A percentile compares a stretch with the other conserved stretches of the same genome.
Conservation (phyloP, 2,113 vertebrate species). For the Cardinalis cardinalis region DNA sequence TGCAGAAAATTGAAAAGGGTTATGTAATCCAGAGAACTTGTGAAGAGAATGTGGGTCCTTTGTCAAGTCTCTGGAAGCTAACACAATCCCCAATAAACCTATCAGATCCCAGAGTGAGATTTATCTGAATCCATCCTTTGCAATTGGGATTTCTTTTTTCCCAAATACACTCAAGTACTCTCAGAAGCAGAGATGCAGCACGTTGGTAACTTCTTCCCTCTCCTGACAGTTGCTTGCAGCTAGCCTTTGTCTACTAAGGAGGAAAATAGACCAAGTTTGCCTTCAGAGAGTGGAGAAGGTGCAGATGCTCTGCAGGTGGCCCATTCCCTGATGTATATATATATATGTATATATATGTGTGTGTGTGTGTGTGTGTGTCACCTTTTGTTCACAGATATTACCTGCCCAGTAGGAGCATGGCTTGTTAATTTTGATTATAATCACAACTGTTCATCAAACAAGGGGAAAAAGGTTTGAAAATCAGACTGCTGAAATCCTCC, state of each 20-base stretch:
- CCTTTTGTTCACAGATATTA: not conserved
- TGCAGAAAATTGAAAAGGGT: not conserved
- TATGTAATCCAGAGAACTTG: not conserved
- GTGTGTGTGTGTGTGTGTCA: not conserved
- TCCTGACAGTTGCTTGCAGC: not conserved
- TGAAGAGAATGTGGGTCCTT: not conserved
- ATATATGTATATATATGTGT: not conserved
- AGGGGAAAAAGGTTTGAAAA: not conserved
- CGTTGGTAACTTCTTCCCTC: not conserved
- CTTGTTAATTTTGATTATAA: not conserved
- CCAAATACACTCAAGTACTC: not conserved
- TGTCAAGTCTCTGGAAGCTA: not conserved
- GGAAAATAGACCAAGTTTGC: not conserved
- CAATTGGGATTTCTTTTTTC: not conserved
- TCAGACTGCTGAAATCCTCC: not conserved
- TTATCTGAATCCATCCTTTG: not conserved
- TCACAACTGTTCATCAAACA: not conserved
- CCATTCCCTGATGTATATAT: not conserved
- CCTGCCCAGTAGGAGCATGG: not conserved
- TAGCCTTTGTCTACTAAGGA: not conserved
- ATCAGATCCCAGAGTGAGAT: not conserved
- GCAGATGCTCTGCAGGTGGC: not conserved
- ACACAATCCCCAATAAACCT: not conserved
- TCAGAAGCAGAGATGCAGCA: not conserved
- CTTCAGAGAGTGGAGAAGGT: not conserved